Percentiles rank a stretch among this genome's conserved stretches.
phyloP scores from a whole-genome alignment of 2,113 vertebrate genomes.

The Otis tarda region DNA sequence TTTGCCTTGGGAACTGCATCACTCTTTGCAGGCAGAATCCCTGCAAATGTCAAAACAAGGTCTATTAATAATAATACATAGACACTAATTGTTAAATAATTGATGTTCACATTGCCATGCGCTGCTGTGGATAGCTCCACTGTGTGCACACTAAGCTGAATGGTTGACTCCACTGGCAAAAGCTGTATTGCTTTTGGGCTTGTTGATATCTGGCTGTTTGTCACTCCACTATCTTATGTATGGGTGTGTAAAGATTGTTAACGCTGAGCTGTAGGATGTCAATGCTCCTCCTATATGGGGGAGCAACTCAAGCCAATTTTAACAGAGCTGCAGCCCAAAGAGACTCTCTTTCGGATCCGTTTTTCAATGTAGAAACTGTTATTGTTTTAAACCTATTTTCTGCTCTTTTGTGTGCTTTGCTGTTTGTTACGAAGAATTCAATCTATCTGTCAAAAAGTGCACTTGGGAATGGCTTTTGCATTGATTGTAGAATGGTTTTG shows the following conservation, averaged over 20 bases:
- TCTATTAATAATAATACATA: background rate
- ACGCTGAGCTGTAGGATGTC: background rate
- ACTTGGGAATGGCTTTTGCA: background rate
- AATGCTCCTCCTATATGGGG: background rate
- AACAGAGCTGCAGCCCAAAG: background rate
- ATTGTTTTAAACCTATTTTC: background rate
- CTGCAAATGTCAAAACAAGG: background rate
- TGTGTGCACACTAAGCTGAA: background rate
- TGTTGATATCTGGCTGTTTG: background rate
- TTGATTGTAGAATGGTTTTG: background rate
- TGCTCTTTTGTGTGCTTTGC: background rate
- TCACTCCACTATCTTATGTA: background rate
- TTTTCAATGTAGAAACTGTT: background rate
- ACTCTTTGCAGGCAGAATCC: background rate
- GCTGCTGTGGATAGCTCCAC: background rate
- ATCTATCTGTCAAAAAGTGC: background rate
- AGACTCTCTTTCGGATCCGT: background rate
- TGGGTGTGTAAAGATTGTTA: background rate
- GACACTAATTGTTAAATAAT: conserved; percentile 15
- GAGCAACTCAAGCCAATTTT: background rate
- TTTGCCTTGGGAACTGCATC: background rate
- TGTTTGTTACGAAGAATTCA: background rate
- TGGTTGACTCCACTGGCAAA: background rate
- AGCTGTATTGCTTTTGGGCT: background rate
- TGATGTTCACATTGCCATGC: background rate